phyloP scores from a whole-genome alignment of 2,113 vertebrate genomes.

The Leucoraja erinaceus region DNA sequence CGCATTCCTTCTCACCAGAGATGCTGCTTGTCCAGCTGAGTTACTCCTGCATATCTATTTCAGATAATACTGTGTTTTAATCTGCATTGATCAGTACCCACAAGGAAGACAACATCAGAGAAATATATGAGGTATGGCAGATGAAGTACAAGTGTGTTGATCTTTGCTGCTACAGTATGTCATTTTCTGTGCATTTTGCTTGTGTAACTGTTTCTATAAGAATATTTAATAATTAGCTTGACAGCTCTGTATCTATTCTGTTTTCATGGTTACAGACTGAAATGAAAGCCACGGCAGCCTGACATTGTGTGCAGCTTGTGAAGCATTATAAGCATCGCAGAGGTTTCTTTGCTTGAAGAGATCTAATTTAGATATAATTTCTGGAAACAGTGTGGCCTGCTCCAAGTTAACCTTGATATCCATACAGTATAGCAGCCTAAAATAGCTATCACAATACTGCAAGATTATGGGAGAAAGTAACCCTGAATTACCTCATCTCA shows the following conservation, averaged over 20 bases:
- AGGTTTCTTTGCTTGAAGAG: conserved; percentile 14
- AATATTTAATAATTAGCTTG: conserved; percentile 19
- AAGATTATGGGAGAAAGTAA: conserved; percentile 5
- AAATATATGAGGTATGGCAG: background rate
- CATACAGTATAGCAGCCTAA: background rate
- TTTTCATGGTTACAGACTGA: conserved; percentile 7
- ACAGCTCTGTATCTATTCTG: conserved; percentile 12
- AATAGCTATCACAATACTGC: background rate
- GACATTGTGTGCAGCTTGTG: conserved; percentile 14
- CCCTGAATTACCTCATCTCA: background rate
- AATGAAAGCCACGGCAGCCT: background rate
- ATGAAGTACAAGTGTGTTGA: background rate
- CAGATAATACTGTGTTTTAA: background rate
- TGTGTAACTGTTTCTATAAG: background rate
- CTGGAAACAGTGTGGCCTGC: background rate
- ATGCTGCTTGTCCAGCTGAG: too few species aligned
- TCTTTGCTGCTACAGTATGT: background rate
- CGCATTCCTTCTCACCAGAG: too few species aligned
- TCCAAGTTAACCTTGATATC: conserved; percentile 1
- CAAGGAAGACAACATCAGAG: background rate
- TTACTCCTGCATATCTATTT: too few species aligned
- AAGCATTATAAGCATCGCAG: background rate
- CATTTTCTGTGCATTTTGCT: background rate
- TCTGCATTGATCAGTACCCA: background rate
- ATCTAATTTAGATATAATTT: conserved; percentile 19